These are phyloP conservation scores for Eriocheir sinensis DNA, from an alignment of 1,140 invertebrate genomes.

Conservation along the genomic window DNA sequence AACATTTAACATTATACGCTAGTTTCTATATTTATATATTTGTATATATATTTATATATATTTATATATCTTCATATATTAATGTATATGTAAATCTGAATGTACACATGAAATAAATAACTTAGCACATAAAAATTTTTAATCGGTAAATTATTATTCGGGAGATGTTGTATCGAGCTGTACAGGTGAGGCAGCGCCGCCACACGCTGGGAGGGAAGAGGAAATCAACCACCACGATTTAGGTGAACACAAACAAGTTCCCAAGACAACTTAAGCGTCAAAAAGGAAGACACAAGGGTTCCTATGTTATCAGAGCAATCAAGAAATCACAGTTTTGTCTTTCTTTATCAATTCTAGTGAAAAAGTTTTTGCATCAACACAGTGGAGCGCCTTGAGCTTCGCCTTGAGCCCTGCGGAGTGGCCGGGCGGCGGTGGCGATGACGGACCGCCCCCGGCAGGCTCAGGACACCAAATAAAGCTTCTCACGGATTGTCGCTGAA, in stretches of 20 bases:
- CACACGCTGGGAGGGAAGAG: constrained; percentile 64
- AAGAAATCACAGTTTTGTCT: constrained; percentile 68
- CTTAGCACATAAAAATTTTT: constrained; percentile 61
- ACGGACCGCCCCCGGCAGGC: no score
- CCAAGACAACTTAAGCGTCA: constrained; percentile 68
- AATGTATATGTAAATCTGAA: constrained; percentile 54
- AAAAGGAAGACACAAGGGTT: constrained; percentile 76
- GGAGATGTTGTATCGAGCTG: constrained; percentile 61
- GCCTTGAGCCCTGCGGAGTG: constrained; percentile 32
- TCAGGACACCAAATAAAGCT: constrained; percentile 40
- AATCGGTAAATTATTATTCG: constrained; percentile 59
- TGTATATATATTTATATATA: constrained; percentile 48
- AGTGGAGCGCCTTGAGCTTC: constrained; percentile 52
- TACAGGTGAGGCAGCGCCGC: constrained; percentile 41
- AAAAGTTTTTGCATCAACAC: constrained; percentile 39
- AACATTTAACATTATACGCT: constrained; percentile 64
- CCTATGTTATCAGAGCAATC: constrained; percentile 66
- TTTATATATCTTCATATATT: constrained; percentile 64
- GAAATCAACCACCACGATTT: constrained; percentile 60
- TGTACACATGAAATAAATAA: constrained; percentile 71
- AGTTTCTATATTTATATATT: constrained; percentile 29
- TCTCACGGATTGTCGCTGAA: constrained; percentile 45
- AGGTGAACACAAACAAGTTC: constrained; percentile 48
- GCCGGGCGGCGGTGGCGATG: not conserved
- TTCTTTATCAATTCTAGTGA: not conserved